Percentiles rank a stretch among this genome's conserved stretches.
Evolutionary conservation across 2,113 vertebrate genomes (phyloP).

Genomic region (Rhea americana): DNA sequence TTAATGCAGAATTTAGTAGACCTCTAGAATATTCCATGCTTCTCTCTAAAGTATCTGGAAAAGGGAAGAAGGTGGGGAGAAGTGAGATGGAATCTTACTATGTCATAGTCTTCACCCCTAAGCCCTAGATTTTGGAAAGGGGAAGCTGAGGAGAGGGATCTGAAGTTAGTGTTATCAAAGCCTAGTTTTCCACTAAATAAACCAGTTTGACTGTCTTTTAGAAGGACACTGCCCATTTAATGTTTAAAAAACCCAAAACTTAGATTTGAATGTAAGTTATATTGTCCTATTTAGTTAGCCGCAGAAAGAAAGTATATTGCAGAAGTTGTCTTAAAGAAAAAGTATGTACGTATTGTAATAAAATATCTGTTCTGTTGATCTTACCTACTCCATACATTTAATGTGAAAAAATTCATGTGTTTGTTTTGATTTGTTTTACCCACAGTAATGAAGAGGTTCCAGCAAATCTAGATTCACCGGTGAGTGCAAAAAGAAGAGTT

Average conservation of each 20-base stretch:
- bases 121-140: neutral
- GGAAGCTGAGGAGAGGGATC: neutral
- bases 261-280: neutral
- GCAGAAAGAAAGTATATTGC: neutral
- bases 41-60: neutral
- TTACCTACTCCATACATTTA: neutral
- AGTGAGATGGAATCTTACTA: neutral
- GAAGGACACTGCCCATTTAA: neutral
- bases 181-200: neutral
- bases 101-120: neutral
- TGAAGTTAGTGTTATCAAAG: neutral
- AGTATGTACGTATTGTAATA: neutral
- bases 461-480: conserved; percentile 73
- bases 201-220: neutral
- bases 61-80: no score
- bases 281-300: neutral
- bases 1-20: neutral
- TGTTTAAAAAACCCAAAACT: neutral
- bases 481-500: conserved; percentile 86
- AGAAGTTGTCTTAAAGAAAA: neutral
- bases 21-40: neutral
- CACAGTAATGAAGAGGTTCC: conserved; percentile 74
- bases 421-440: neutral
- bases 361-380: neutral
- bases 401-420: neutral